phyloP scores from a whole-genome alignment of 2,113 vertebrate genomes.

The Morone saxatilis region DNA sequence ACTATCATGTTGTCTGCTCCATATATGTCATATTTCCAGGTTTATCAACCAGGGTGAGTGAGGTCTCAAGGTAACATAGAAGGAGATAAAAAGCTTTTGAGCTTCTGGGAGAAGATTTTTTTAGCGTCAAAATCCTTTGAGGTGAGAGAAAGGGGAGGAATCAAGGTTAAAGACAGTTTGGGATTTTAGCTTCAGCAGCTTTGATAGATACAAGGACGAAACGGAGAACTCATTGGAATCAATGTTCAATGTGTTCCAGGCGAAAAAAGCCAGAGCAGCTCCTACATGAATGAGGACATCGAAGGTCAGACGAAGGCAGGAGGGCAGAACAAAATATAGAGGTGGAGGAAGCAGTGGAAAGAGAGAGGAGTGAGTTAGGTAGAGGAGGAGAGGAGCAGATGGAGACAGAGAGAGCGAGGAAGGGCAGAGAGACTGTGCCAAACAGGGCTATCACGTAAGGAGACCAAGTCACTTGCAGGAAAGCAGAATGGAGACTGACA shows the following conservation, averaged over 20 bases:
- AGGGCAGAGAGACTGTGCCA: constrained; percentile 56
- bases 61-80: constrained; percentile 16
- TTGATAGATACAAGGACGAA: constrained; percentile 26
- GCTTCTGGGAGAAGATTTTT: constrained; percentile 12
- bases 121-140: constrained; percentile 23
- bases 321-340: constrained; percentile 49
- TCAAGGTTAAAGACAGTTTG: constrained; percentile 26
- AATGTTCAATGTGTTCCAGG: neutral
- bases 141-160: constrained; percentile 20
- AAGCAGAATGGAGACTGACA: constrained; percentile 71
- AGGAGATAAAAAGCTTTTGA: constrained; percentile 13
- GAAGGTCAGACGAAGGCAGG: constrained; percentile 60
- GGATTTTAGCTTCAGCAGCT: constrained; percentile 16
- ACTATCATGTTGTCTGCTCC: neutral
- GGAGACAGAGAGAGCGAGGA: constrained; percentile 59
- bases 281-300: constrained; percentile 36
- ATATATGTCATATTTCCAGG: constrained; percentile 27
- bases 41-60: neutral
- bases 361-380: constrained; percentile 62
- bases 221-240: neutral
- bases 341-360: constrained; percentile 41
- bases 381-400: constrained; percentile 70
- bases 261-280: neutral
- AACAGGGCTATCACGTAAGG: constrained; percentile 47
- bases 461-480: constrained; percentile 51